A percentile compares a stretch with the other conserved stretches of the same genome.
Evolutionary conservation across 2,797 vertebrate species (phyloP).

Genomic region (Gila robusta): DNA sequence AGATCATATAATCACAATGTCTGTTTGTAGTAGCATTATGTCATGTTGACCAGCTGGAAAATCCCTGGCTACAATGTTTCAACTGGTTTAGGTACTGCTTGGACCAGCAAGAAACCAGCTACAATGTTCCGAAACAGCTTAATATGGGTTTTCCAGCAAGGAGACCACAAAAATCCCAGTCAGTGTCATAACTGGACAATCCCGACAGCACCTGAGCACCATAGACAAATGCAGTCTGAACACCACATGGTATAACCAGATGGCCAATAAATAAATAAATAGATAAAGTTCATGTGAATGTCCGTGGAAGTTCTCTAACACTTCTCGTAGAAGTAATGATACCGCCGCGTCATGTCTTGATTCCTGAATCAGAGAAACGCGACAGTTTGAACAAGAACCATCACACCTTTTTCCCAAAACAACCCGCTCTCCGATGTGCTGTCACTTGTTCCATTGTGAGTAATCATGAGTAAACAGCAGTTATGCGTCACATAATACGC

Average conservation of each 20-base stretch:
- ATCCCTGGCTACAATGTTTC: neutral
- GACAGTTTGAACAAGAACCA: neutral
- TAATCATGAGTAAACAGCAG: too few relatives aligned
- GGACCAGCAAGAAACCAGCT: neutral
- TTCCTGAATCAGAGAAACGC: conserved; percentile 13
- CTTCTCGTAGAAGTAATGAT: neutral
- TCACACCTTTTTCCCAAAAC: conserved; percentile 29
- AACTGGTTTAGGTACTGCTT: neutral
- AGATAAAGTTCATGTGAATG: neutral
- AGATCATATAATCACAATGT: conserved; percentile 10
- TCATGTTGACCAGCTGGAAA: conserved; percentile 14
- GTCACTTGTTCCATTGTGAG: conserved; percentile 34
- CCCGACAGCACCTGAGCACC: neutral
- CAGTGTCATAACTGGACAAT: conserved; percentile 7
- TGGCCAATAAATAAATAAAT: conserved; percentile 30
- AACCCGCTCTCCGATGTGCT: neutral
- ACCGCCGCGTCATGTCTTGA: conserved; percentile 6
- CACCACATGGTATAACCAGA: neutral
- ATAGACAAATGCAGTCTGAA: neutral
- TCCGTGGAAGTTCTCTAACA: conserved; percentile 1
- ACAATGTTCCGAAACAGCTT: neutral
- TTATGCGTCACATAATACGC: neutral
- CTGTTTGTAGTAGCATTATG: conserved; percentile 40
- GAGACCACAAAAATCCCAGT: neutral
- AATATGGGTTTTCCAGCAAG: neutral